Base-by-base conservation (phyloP, 2,888 invertebrate species). In the Sesia apiformis region DNA sequence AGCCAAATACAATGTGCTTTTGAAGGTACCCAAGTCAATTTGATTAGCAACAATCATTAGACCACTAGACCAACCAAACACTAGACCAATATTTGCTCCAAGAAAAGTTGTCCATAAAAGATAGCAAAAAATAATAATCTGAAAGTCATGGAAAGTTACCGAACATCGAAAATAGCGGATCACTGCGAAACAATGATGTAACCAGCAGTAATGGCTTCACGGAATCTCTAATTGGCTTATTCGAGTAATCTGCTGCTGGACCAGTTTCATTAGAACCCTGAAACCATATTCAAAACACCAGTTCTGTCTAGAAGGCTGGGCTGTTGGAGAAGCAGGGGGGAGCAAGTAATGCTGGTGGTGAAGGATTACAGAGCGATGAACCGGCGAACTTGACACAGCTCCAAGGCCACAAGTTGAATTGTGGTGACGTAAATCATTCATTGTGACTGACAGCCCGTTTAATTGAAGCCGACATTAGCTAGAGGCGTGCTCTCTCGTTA, bases 381-480 rank as follows among this genome's bases (percentile, higher is more conserved):
- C 71, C 60, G 61, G 51, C 66, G 70, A 74, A 71, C 74, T 75
- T 72, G 74, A 72, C 72, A 67, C 61, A 62, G 55, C 56, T 56
- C 62, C 70, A 74, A 73, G 75, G 75, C 66, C 65, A 61, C 52
- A 46, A 46, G 50, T 39, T 50, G 55, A 55, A 57, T 42, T 8
- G 53, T 55, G 51, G 54, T 66, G 74, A 72, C 70, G 72, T 63
- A 63, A 64, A 60, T 63, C 63, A 59, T 55, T 64, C 60, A 71
- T 70, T 67, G 69, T 68, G 70, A 74, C 59, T 67, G 74, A 71
- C 75, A 69, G 67, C 59, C 52, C 56, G 64, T 59, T 60, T 69
- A 66, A 69, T 67, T 66, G 65, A 61, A 64, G 56, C 62, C 58
- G 57, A 52, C 46, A 50, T 54, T 41, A 52, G 40, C 41, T 8